These are phyloP conservation scores for Pectinophora gossypiella DNA, from an alignment of 1,140 invertebrate genomes.

Conservation along the genomic window DNA sequence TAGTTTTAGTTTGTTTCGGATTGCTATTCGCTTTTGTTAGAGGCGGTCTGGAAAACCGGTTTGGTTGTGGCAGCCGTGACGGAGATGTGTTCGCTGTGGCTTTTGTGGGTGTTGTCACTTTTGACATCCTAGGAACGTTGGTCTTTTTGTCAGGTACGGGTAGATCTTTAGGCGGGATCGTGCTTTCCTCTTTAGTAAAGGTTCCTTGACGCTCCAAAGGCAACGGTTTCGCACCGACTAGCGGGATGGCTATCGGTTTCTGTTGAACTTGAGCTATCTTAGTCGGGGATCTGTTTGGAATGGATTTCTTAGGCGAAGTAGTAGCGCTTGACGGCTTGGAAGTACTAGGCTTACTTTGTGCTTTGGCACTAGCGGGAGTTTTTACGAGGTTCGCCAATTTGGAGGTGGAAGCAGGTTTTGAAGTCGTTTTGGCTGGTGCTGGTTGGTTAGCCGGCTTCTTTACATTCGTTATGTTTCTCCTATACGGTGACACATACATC, in stretches of 20 bases:
- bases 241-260: conserved; percentile 30
- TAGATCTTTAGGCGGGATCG: conserved; percentile 60
- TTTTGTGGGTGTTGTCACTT: conserved; percentile 52
- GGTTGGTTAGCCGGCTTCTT: conserved; percentile 34
- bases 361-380: conserved; percentile 40
- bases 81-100: conserved; percentile 55
- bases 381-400: conserved; percentile 37
- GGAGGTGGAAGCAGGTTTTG: conserved; percentile 28
- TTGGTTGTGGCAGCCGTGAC: conserved; percentile 66
- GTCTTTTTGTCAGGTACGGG: conserved; percentile 67
- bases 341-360: conserved; percentile 32
- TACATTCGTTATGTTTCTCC: conserved; percentile 45
- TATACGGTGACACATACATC: conserved; percentile 79
- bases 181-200: conserved; percentile 88
- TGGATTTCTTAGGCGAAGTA: conserved; percentile 52
- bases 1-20: conserved; percentile 6
- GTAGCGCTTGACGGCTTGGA: conserved; percentile 34
- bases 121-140: conserved; percentile 40
- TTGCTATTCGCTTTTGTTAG: conserved; percentile 25
- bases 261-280: conserved; percentile 48
- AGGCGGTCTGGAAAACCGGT: conserved; percentile 43
- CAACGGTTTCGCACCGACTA: conserved; percentile 35
- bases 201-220: conserved; percentile 88
- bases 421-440: conserved; percentile 23
- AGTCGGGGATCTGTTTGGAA: conserved; percentile 37